Evolutionary conservation across 2,113 vertebrate species (phyloP).

Genomic region (Trogon surrucura): DNA sequence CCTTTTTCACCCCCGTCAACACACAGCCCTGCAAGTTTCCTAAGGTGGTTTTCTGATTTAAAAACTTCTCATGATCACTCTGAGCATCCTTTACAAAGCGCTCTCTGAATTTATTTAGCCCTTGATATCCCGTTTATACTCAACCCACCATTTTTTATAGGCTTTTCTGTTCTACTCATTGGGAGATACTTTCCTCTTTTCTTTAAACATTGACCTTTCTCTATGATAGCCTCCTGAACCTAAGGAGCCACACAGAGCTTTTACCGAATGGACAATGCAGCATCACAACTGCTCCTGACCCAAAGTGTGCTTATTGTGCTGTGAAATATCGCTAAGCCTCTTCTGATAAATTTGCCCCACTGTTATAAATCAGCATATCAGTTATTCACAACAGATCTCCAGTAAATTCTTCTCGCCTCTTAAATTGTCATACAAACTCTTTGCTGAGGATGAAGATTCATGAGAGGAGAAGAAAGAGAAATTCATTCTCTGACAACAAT

Average conservation of each 20-base stretch:
- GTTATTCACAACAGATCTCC: not conserved
- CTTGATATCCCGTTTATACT: not conserved
- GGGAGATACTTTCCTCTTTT: not conserved
- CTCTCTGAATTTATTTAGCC: not conserved
- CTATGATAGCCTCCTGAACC: not conserved
- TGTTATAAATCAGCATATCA: not conserved
- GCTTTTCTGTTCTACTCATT: not conserved
- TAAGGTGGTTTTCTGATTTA: not conserved
- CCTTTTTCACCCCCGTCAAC: not conserved
- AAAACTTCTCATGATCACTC: not conserved
- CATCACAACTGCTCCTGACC: accelerated
- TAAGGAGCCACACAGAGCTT: not conserved
- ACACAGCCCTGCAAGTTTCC: not conserved
- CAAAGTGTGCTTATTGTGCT: not conserved
- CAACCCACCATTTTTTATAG: not conserved
- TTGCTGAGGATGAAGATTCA: not conserved
- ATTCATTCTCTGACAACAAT: not conserved
- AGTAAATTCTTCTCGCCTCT: not conserved
- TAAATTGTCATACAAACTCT: not conserved
- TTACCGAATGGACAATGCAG: not conserved
- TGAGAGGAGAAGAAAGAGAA: not conserved
- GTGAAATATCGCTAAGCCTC: not conserved
- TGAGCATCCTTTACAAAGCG: not conserved
- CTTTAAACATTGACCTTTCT: not conserved
- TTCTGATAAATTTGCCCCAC: not conserved